phyloP scores from a whole-genome alignment of 2,797 vertebrate species.

The Pseudochaenichthys georgianus region DNA sequence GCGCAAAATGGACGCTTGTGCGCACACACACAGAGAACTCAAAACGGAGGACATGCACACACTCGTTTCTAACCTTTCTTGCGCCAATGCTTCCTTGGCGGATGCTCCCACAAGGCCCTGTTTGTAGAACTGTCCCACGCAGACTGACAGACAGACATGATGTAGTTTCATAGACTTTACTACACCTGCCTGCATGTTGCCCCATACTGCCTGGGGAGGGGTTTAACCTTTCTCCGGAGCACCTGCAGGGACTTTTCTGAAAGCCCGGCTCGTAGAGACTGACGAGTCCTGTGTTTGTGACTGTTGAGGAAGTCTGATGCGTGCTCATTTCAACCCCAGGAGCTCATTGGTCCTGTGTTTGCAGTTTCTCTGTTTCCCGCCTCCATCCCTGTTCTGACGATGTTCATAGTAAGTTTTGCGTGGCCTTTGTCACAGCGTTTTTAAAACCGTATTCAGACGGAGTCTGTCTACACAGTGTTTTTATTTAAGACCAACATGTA shows the following conservation, averaged over 20 bases:
- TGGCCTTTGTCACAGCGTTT: conserved; percentile 66
- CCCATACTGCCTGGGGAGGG: neutral
- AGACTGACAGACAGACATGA: conserved; percentile 52
- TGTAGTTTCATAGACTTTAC: conserved; percentile 41
- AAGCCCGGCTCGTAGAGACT: conserved; percentile 30
- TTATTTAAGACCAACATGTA: conserved; percentile 34
- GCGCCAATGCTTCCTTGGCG: conserved; percentile 22
- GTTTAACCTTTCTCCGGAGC: conserved; percentile 20
- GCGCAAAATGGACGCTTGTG: conserved; percentile 40
- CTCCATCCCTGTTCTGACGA: conserved; percentile 31
- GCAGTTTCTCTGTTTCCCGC: conserved; percentile 24
- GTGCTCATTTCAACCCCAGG: conserved; percentile 27
- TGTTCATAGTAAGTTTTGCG: conserved; percentile 24
- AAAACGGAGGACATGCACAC: neutral
- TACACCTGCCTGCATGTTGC: conserved; percentile 58
- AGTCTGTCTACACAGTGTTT: conserved; percentile 25
- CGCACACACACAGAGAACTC: conserved; percentile 8
- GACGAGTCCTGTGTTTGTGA: conserved; percentile 16
- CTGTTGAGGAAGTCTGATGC: neutral
- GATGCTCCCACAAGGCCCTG: conserved; percentile 9
- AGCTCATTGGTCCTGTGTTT: conserved; percentile 40
- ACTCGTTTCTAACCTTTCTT: neutral
- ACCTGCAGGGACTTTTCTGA: conserved; percentile 28
- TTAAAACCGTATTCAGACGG: conserved; percentile 37
- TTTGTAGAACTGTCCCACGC: conserved; percentile 20